These are phyloP conservation scores for Drosophila macrospina DNA, from an alignment of 2,888 invertebrate species.

Conservation along the genomic window DNA sequence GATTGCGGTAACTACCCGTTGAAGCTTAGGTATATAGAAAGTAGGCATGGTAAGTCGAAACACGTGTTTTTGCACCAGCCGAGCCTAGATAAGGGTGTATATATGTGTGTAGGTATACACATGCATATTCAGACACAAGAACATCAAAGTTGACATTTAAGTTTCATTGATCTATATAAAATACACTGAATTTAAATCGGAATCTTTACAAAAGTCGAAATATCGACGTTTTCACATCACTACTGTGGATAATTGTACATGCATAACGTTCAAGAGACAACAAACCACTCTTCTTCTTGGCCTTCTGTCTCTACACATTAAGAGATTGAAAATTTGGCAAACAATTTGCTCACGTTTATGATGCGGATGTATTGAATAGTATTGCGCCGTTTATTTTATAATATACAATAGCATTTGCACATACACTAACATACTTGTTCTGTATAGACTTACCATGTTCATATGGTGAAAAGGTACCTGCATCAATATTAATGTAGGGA, in stretches of 20 bases:
- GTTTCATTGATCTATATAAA: no score
- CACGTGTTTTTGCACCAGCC: constrained; percentile 3
- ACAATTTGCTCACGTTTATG: constrained; percentile 13
- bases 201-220: no score
- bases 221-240: no score
- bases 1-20: neutral
- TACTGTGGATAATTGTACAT: no score
- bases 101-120: neutral
- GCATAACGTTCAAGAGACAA: constrained; percentile 3
- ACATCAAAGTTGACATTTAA: no score
- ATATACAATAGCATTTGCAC: neutral
- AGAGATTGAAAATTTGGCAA: constrained; percentile 83
- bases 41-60: neutral
- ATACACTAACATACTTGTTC: neutral
- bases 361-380: constrained; percentile 24
- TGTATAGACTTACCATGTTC: constrained; percentile 93
- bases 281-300: constrained; percentile 14
- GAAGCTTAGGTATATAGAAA: neutral
- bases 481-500: constrained; percentile 99
- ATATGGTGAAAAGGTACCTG: constrained; percentile 99
- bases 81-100: constrained; percentile 1
- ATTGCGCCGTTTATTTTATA: constrained; percentile 35
- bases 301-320: neutral
- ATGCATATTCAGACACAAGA: no score
- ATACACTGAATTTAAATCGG: no score